Percentiles rank a stretch among this genome's conserved stretches.
These are phyloP conservation scores for Euura lappo DNA, from an alignment of 1,140 invertebrate genomes.

Conservation along the genomic window DNA sequence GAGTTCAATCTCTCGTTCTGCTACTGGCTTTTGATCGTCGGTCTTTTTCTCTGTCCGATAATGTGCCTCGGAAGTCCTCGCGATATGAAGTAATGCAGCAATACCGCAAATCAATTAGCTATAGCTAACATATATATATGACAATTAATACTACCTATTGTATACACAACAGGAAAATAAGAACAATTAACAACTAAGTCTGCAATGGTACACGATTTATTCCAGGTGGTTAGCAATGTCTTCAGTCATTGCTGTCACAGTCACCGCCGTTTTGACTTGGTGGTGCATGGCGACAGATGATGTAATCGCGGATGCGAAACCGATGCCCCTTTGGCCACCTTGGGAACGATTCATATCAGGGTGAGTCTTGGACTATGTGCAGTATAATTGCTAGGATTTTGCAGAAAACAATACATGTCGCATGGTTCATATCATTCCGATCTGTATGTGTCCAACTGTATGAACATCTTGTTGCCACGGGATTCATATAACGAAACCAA, in stretches of 20 bases:
- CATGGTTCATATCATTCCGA: not conserved
- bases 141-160: too few species aligned
- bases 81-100: conserved; percentile 74
- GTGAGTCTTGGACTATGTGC: conserved; percentile 23
- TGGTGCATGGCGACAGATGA: conserved; percentile 52
- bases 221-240: conserved; percentile 44
- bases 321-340: conserved; percentile 45
- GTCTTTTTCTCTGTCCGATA: conserved; percentile 72
- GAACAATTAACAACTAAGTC: conserved; percentile 8
- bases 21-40: conserved; percentile 76
- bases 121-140: too few species aligned
- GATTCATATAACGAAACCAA: too few species aligned
- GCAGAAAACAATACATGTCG: not conserved
- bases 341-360: conserved; percentile 57
- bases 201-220: conserved; percentile 17
- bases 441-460: too few species aligned
- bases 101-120: too few species aligned
- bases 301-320: conserved; percentile 30
- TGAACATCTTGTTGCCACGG: too few species aligned
- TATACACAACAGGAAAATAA: conserved; percentile 25
- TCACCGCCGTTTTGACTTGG: conserved; percentile 51
- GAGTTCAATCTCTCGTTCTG: conserved; percentile 74
- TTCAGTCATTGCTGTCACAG: conserved; percentile 37
- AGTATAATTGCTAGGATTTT: not conserved
- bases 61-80: conserved; percentile 86